These are phyloP conservation scores for Ceyx cyanopectus DNA, from an alignment of 2,113 vertebrate genomes.

Conservation along the genomic window DNA sequence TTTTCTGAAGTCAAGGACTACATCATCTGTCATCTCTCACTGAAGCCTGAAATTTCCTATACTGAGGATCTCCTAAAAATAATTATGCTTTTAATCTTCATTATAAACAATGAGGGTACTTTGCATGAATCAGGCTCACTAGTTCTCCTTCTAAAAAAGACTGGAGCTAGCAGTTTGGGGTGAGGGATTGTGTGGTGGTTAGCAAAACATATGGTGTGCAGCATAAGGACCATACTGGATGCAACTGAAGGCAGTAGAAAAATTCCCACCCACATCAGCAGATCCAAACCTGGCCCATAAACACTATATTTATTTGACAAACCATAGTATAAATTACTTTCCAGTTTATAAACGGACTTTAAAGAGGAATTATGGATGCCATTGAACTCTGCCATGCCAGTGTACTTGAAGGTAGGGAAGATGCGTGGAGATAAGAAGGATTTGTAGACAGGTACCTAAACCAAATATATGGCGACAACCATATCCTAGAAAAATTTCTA, in stretches of 20 bases:
- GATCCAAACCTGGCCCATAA: slow-evolving; percentile 7
- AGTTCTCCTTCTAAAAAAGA: slow-evolving; percentile 5
- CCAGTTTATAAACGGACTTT: not conserved
- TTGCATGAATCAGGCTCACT: not conserved
- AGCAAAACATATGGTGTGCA: slow-evolving; percentile 40
- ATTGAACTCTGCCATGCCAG: not conserved
- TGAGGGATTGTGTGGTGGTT: slow-evolving; percentile 52
- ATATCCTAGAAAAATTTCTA: not conserved
- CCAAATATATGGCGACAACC: fast-evolving
- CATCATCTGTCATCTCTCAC: not conserved
- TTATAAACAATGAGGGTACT: slow-evolving; percentile 26
- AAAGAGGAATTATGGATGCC: not conserved
- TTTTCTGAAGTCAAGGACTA: not conserved
- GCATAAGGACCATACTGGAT: slow-evolving; percentile 54
- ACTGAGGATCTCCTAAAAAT: slow-evolving; percentile 18
- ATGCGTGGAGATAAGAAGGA: not conserved
- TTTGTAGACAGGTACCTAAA: not conserved
- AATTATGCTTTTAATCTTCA: slow-evolving; percentile 12
- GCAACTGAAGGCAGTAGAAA: slow-evolving; percentile 32
- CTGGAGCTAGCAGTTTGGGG: slow-evolving; percentile 35
- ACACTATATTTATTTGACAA: slow-evolving; percentile 41
- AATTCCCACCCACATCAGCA: slow-evolving; percentile 45
- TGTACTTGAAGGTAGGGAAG: not conserved
- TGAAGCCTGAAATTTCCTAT: not conserved
- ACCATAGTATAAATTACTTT: not conserved